Conservation (phyloP, 1,140 invertebrate species). For the Drosophila pseudoananassae region DNA sequence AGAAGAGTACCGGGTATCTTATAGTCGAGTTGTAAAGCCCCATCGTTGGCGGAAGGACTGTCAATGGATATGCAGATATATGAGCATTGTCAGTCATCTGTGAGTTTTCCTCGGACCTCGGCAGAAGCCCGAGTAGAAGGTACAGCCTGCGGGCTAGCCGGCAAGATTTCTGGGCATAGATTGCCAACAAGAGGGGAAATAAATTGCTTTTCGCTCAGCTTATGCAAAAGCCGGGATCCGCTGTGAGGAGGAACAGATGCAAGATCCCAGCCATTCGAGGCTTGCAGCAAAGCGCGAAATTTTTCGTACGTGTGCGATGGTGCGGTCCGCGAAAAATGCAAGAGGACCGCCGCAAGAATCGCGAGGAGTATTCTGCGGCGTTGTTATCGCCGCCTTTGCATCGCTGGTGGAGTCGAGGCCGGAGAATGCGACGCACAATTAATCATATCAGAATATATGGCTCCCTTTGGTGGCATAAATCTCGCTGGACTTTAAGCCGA, state of each 20-base stretch:
- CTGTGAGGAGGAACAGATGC: slow-evolving; percentile 13
- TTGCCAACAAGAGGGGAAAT: slow-evolving; percentile 50
- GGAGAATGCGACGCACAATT: slow-evolving; percentile 61
- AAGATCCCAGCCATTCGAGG: slow-evolving; percentile 9
- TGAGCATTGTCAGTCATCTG: slow-evolving; percentile 45
- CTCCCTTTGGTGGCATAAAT: slow-evolving; percentile 75
- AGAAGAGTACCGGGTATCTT: too few relatives aligned
- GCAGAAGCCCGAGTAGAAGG: slow-evolving; percentile 4
- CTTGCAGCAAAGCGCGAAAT: slow-evolving; percentile 60
- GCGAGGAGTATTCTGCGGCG: slow-evolving; percentile 49
- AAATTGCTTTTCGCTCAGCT: slow-evolving; percentile 60
- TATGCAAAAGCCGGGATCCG: slow-evolving; percentile 21
- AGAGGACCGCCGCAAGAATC: slow-evolving; percentile 44
- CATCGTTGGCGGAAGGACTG: not conserved
- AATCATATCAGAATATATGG: slow-evolving; percentile 74
- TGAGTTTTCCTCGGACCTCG: slow-evolving; percentile 10
- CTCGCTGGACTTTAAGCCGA: slow-evolving; percentile 56
- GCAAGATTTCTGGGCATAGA: slow-evolving; percentile 73
- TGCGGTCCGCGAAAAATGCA: slow-evolving; percentile 11
- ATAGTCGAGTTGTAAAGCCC: too few relatives aligned
- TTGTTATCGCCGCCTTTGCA: slow-evolving; percentile 62
- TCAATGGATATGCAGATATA: slow-evolving; percentile 42
- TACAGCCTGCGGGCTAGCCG: slow-evolving; percentile 15
- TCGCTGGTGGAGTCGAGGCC: slow-evolving; percentile 31
- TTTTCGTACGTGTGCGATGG: slow-evolving; percentile 61